Evolutionary conservation across 2,888 invertebrate genomes (phyloP).

Genomic region (Drosophila mimetica): DNA sequence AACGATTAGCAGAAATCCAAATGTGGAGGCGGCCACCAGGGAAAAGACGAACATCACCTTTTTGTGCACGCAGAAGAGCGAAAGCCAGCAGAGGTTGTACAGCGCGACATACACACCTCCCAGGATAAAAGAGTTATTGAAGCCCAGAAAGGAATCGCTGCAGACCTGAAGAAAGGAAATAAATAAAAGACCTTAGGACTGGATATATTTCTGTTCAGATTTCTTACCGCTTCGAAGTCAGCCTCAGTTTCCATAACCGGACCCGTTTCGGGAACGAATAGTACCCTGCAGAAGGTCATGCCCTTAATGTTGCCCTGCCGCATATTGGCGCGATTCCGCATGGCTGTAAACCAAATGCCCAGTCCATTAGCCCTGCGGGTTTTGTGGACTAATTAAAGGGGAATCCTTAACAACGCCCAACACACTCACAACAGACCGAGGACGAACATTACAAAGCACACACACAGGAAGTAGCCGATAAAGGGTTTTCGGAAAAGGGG

Average conservation of each 20-base stretch:
- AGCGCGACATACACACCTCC: constrained; percentile 48
- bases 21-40: constrained; percentile 41
- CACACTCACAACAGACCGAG: constrained; percentile 59
- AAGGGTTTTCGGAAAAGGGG: constrained; percentile 64
- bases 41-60: constrained; percentile 53
- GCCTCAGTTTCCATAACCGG: constrained; percentile 35
- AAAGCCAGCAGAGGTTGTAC: constrained; percentile 53
- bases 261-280: constrained; percentile 21
- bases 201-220: not conserved
- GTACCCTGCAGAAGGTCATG: constrained; percentile 47
- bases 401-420: not conserved
- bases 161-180: constrained; percentile 45
- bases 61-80: constrained; percentile 48
- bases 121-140: constrained; percentile 59
- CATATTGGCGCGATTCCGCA: constrained; percentile 63
- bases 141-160: constrained; percentile 50
- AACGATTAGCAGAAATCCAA: constrained; percentile 51
- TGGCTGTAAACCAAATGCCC: constrained; percentile 65
- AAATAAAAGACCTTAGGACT: not conserved
- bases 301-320: constrained; percentile 25
- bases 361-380: constrained; percentile 61
- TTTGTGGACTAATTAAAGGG: not conserved
- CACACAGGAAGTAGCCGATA: constrained; percentile 44
- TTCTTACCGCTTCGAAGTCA: constrained; percentile 41
- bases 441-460: constrained; percentile 64